A percentile compares a stretch with the other conserved stretches of the same genome.
Conservation (phyloP, 2,888 invertebrate species). For the Drosophila paramelanica region DNA sequence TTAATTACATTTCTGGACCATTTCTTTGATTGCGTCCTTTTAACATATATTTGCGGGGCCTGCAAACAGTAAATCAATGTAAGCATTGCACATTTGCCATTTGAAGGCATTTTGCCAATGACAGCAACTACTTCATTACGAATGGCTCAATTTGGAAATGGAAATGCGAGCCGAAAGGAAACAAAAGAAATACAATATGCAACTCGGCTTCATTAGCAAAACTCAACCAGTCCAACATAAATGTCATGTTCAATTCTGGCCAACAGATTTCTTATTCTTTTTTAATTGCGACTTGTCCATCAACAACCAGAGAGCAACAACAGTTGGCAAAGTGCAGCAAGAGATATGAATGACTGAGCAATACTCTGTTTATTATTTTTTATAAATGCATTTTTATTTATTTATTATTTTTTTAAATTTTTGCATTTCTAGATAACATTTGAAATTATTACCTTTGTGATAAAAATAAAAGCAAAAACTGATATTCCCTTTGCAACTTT, state of each 20-base stretch:
- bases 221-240: constrained; percentile 27
- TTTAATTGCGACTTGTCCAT: constrained; percentile 62
- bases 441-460: no score
- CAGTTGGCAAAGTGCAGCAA: neutral
- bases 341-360: neutral
- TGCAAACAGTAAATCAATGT: constrained; percentile 9
- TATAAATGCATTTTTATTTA: no score
- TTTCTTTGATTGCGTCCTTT: neutral
- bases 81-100: constrained; percentile 17
- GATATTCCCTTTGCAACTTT: neutral
- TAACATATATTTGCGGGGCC: constrained; percentile 5
- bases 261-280: constrained; percentile 58
- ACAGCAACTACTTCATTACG: constrained; percentile 22
- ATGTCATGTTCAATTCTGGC: constrained; percentile 67
- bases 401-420: neutral
- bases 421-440: no score
- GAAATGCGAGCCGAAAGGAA: constrained; percentile 15
- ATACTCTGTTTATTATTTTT: neutral
- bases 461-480: neutral
- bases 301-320: constrained; percentile 24
- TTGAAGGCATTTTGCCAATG: constrained; percentile 28
- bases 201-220: constrained; percentile 60
- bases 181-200: constrained; percentile 44
- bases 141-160: constrained; percentile 16
- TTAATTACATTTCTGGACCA: constrained; percentile 27